Evolutionary conservation across 2,888 invertebrate genomes (phyloP).

Genomic region (Drosophila paracracens): DNA sequence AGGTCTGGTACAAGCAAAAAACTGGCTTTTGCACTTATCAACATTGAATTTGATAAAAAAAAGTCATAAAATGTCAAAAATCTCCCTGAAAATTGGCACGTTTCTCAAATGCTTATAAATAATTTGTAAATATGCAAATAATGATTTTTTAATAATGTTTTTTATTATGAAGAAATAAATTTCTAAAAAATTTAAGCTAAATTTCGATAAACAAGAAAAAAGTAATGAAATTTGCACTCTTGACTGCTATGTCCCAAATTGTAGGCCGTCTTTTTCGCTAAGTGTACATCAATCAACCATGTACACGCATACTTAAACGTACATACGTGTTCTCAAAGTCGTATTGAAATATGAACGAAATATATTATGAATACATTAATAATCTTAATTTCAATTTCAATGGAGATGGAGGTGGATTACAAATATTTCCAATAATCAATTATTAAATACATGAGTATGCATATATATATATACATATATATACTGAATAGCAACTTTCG

Average conservation of each 20-base stretch:
- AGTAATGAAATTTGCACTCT: background rate
- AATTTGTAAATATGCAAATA: background rate
- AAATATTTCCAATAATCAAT: background rate
- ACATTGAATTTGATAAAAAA: background rate
- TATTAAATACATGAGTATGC: too few relatives aligned
- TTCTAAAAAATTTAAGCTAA: too few relatives aligned
- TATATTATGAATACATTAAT: conserved; percentile 24
- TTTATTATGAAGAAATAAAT: too few relatives aligned
- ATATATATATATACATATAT: too few relatives aligned
- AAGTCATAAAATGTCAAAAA: background rate
- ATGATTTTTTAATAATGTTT: background rate
- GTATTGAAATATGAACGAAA: background rate
- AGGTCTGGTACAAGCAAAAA: background rate
- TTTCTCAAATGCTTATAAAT: background rate
- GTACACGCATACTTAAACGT: background rate
- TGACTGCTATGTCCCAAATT: background rate
- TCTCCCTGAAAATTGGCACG: background rate
- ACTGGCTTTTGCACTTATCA: background rate
- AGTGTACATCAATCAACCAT: background rate
- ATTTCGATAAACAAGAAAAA: background rate
- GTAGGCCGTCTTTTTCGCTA: background rate
- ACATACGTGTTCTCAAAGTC: conserved; percentile 7
- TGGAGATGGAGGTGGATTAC: background rate
- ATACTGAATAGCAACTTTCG: background rate
- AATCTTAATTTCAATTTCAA: background rate